Conservation (phyloP, 2,113 vertebrate species). For the Picathartes gymnocephalus region DNA sequence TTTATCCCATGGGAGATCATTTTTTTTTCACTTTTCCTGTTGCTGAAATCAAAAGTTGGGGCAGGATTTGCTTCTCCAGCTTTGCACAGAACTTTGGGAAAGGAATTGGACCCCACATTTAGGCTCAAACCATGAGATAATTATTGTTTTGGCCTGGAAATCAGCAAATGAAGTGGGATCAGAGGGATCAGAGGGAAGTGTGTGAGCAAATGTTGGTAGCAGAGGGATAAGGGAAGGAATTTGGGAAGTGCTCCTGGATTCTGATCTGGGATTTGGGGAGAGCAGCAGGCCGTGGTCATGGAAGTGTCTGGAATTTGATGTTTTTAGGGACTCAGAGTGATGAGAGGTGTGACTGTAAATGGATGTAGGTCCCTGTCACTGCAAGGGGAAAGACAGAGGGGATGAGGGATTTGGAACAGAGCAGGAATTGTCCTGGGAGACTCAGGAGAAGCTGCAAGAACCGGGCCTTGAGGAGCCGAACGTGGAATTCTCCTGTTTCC, state of each 20-base stretch:
- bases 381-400: not conserved
- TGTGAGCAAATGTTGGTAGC: not conserved
- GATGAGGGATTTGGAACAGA: not conserved
- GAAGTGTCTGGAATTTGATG: not conserved
- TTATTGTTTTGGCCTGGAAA: not conserved
- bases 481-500: not conserved
- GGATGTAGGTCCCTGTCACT: not conserved
- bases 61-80: not conserved
- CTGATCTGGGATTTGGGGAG: not conserved
- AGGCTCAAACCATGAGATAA: rapidly evolving
- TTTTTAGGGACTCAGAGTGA: not conserved
- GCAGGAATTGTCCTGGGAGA: not conserved
- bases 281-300: not conserved
- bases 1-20: rapidly evolving
- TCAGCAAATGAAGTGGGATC: not conserved
- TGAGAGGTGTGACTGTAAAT: not conserved
- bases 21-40: not conserved
- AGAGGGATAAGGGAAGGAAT: not conserved
- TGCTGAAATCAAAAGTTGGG: not conserved
- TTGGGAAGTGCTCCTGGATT: not conserved
- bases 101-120: not conserved
- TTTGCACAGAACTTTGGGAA: not conserved
- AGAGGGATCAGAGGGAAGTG: not conserved
- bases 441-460: not conserved
- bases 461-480: not conserved